These are phyloP conservation scores for Phoenicopterus ruber DNA, from an alignment of 2,113 vertebrate genomes.

Conservation along the genomic window DNA sequence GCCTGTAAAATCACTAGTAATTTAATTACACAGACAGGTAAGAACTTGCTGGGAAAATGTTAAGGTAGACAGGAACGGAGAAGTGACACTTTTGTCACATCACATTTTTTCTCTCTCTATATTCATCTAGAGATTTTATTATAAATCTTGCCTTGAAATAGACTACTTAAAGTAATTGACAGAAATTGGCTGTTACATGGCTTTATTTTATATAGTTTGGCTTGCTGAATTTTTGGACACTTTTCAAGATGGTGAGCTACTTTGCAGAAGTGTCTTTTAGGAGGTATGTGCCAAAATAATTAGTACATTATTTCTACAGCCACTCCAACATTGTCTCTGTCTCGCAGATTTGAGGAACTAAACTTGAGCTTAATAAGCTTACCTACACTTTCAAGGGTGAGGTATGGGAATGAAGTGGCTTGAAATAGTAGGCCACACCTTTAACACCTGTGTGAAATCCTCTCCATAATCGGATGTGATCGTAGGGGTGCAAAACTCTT, in stretches of 20 bases:
- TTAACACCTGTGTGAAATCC: fast-evolving
- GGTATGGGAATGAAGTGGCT: neutral
- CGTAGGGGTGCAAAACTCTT: neutral
- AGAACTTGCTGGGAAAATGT: neutral
- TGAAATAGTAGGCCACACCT: neutral
- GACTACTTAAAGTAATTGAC: neutral
- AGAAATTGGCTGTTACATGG: neutral
- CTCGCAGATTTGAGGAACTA: neutral
- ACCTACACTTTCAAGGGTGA: neutral
- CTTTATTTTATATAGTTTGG: neutral
- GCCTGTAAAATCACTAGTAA: neutral
- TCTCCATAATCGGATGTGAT: neutral
- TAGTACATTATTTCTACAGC: neutral
- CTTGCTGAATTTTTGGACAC: neutral
- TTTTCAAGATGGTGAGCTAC: neutral
- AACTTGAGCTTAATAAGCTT: neutral
- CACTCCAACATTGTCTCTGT: neutral
- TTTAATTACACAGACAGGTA: neutral
- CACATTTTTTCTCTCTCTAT: neutral
- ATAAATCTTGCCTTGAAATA: neutral
- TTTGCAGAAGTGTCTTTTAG: neutral
- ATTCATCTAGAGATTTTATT: neutral
- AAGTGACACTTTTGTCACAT: neutral
- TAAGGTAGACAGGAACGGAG: neutral
- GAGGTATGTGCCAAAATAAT: neutral